A percentile compares a stretch with the other conserved stretches of the same genome.
phyloP scores from a whole-genome alignment of 1,140 invertebrate genomes.

The Lucilia cuprina region DNA sequence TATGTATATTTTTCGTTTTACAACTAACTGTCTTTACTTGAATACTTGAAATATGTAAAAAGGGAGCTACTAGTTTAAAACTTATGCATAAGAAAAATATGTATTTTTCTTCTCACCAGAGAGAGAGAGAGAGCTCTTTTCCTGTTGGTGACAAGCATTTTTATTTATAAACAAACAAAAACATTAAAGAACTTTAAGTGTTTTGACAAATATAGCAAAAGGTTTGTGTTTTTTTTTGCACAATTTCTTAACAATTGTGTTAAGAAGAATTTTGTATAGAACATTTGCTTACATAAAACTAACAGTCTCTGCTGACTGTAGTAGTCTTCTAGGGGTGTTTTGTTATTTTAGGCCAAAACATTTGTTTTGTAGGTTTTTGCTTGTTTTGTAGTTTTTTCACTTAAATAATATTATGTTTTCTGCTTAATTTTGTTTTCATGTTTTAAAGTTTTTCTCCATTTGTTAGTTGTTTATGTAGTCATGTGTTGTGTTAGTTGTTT shows the following conservation, averaged over 20 bases:
- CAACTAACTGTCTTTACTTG: neutral
- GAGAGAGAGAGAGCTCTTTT: neutral
- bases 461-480: neutral
- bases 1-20: neutral
- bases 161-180: slow-evolving; percentile 9
- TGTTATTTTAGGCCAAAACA: slow-evolving; percentile 11
- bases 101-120: neutral
- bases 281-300: neutral
- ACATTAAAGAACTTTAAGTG: slow-evolving; percentile 17
- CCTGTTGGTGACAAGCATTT: slow-evolving; percentile 1
- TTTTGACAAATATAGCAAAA: slow-evolving; percentile 18
- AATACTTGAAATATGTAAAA: too few relatives aligned
- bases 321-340: neutral
- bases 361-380: neutral
- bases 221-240: neutral
- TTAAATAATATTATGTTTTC: slow-evolving; percentile 13
- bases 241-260: slow-evolving; percentile 9
- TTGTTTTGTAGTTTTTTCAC: neutral
- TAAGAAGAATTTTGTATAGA: neutral
- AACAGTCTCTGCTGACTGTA: neutral
- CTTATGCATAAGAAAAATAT: neutral
- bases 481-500: neutral
- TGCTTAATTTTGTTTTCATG: slow-evolving; percentile 17
- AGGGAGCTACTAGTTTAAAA: neutral
- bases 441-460: neutral